phyloP scores from a whole-genome alignment of 2,797 vertebrate species.

The Hypotaenidia okinawae region DNA sequence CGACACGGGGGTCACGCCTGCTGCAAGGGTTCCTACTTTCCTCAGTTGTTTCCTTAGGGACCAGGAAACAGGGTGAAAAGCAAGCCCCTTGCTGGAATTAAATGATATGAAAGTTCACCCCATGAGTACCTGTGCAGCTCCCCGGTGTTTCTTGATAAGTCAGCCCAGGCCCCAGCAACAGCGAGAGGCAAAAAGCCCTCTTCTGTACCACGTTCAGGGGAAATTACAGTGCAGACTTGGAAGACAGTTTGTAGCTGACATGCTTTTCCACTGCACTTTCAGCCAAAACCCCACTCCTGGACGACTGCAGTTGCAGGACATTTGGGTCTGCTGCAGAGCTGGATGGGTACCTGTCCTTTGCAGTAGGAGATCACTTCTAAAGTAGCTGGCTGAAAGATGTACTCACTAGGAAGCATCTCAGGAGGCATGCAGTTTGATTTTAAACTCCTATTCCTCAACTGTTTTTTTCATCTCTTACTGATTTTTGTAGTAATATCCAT shows the following conservation, averaged over 20 bases:
- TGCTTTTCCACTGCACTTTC: neutral
- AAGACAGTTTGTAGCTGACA: neutral
- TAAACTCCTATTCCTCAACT: neutral
- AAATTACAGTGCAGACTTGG: neutral
- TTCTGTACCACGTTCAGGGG: neutral
- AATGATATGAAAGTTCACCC: neutral
- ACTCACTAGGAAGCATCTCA: neutral
- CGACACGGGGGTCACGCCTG: neutral
- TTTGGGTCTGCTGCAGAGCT: neutral
- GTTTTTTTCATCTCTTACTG: neutral
- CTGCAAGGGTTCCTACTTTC: neutral
- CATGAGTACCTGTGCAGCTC: neutral
- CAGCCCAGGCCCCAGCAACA: neutral
- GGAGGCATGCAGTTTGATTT: neutral
- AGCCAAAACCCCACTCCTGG: neutral
- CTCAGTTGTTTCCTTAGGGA: neutral
- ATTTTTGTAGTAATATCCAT: neutral
- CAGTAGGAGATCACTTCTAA: neutral
- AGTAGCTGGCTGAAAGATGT: neutral
- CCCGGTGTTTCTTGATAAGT: neutral
- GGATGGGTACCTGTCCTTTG: neutral
- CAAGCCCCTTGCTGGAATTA: accelerated
- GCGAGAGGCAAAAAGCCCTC: neutral
- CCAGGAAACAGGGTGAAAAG: neutral
- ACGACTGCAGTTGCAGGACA: neutral